phyloP scores from a whole-genome alignment of 2,888 invertebrate species.

The Ptychoptera albimana region DNA sequence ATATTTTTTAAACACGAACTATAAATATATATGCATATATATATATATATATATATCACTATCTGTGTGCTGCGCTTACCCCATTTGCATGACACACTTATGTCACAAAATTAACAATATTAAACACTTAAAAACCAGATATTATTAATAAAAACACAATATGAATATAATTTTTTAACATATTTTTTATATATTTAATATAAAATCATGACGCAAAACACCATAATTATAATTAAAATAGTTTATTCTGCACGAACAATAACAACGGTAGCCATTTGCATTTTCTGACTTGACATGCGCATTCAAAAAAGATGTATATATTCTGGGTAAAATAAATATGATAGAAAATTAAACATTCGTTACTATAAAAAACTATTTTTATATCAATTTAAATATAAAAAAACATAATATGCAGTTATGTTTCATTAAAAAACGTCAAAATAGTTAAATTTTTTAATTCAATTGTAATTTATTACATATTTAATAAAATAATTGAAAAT shows the following conservation, averaged over 20 bases:
- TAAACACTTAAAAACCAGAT: constrained; percentile 38
- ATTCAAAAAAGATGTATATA: constrained; percentile 17
- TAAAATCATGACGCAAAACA: constrained; percentile 46
- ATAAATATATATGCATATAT: constrained; percentile 10
- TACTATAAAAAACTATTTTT: too few species aligned
- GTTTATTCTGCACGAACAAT: constrained; percentile 87
- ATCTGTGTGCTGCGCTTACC: constrained; percentile 36
- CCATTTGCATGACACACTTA: constrained; percentile 53
- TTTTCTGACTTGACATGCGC: constrained; percentile 68
- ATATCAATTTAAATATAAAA: too few species aligned
- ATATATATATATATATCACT: constrained; percentile 28
- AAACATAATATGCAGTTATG: too few species aligned
- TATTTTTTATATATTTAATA: constrained; percentile 37
- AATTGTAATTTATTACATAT: too few species aligned
- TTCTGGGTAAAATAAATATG: too few species aligned
- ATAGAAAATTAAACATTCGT: too few species aligned
- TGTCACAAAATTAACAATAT: constrained; percentile 33
- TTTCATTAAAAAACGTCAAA: too few species aligned
- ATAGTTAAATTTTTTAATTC: too few species aligned
- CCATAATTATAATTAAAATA: constrained; percentile 51
- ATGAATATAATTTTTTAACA: constrained; percentile 35
- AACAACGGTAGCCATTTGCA: constrained; percentile 99
- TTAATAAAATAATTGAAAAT: too few species aligned
- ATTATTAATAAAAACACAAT: constrained; percentile 35
- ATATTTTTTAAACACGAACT: constrained; percentile 9